phyloP scores from a whole-genome alignment of 2,888 invertebrate species.

The Caenorhabditis parvicauda region DNA sequence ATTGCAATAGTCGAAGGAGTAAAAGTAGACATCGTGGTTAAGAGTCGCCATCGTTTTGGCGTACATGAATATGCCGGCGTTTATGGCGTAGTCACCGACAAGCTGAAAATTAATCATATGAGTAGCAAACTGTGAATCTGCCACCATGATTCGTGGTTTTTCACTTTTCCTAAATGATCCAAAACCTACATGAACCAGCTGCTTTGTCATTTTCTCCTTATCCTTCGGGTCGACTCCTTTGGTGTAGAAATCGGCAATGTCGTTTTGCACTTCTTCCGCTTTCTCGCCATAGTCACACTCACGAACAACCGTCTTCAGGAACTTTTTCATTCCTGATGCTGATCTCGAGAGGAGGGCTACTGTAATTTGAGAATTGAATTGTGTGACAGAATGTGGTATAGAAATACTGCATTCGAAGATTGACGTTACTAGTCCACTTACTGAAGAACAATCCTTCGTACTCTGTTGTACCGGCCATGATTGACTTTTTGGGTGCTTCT shows the following conservation, averaged over 20 bases:
- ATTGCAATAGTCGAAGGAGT: constrained; percentile 43
- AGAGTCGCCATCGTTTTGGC: constrained; percentile 20
- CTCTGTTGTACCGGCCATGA: constrained; percentile 42
- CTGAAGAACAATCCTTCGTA: constrained; percentile 46
- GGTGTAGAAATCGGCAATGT: constrained; percentile 26
- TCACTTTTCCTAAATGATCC: not conserved
- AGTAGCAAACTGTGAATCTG: too few species aligned
- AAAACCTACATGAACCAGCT: constrained; percentile 21
- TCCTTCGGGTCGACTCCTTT: constrained; percentile 32
- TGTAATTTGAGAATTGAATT: constrained; percentile 2
- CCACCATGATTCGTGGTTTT: not conserved
- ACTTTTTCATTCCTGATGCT: constrained; percentile 24
- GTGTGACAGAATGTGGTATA: not conserved
- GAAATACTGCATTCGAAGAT: not conserved
- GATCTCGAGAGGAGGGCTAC: constrained; percentile 22
- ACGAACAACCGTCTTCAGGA: constrained; percentile 18
- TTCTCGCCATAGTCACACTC: constrained; percentile 30
- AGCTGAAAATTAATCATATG: constrained; percentile 13
- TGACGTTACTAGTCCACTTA: constrained; percentile 4
- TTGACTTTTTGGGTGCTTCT: constrained; percentile 32
- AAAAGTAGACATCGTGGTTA: constrained; percentile 42
- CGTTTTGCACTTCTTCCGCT: constrained; percentile 10
- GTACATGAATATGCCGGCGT: constrained; percentile 22
- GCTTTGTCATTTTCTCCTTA: constrained; percentile 13
- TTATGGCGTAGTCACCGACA: constrained; percentile 32